Percentiles rank a stretch among this genome's conserved stretches.
These are phyloP conservation scores for Leptogaster cylindrica DNA, from an alignment of 2,888 invertebrate genomes.

Conservation along the genomic window DNA sequence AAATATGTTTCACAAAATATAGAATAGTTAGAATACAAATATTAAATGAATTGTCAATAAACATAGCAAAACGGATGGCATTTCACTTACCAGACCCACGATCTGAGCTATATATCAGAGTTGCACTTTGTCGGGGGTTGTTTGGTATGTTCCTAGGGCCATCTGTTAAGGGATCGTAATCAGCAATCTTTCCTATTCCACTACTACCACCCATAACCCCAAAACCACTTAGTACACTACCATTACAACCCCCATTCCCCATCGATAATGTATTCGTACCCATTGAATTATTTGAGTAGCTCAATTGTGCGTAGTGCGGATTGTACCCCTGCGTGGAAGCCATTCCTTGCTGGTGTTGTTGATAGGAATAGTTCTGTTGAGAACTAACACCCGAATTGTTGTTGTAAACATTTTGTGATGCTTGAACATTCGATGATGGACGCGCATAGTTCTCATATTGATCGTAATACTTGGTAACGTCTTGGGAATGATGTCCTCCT, in stretches of 20 bases:
- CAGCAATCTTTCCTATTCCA: conserved; percentile 77
- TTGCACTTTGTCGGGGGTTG: conserved; percentile 79
- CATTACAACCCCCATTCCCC: conserved; percentile 49
- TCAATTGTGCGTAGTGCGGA: conserved; percentile 49
- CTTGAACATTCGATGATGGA: conserved; percentile 47
- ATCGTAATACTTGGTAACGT: conserved; percentile 51
- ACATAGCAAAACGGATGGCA: conserved; percentile 25
- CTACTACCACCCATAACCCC: conserved; percentile 49
- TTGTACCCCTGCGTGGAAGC: conserved; percentile 17
- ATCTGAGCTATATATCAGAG: conserved; percentile 84
- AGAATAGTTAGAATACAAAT: conserved; percentile 25
- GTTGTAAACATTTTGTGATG: conserved; percentile 47
- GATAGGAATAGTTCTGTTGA: conserved; percentile 45
- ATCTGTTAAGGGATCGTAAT: conserved; percentile 79
- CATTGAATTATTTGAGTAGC: conserved; percentile 48
- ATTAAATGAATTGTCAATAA: conserved; percentile 1
- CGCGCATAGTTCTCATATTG: conserved; percentile 55
- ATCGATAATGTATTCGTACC: conserved; percentile 46
- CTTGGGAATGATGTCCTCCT: conserved; percentile 53
- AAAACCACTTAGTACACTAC: conserved; percentile 49
- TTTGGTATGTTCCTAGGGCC: conserved; percentile 74
- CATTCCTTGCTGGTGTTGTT: conserved; percentile 44
- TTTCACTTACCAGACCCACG: conserved; percentile 67
- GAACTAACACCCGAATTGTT: conserved; percentile 28
- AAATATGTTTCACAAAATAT: conserved; percentile 4